phyloP scores from a whole-genome alignment of 1,140 invertebrate species.

The Apis mellifera region DNA sequence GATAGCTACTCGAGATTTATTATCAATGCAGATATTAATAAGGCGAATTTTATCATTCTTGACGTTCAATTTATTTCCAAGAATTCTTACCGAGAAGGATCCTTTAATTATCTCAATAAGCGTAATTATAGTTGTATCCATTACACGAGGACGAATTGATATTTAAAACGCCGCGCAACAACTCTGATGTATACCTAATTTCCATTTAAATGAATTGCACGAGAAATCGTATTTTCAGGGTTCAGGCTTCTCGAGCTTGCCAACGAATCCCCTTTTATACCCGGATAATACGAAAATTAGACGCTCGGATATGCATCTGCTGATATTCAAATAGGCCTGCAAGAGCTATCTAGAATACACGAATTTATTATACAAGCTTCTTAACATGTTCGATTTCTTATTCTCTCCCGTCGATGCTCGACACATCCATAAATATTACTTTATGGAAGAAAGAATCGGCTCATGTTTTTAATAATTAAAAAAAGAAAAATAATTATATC shows the following conservation, averaged over 20 bases:
- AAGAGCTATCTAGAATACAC: background rate
- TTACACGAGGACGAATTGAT: constrained; percentile 1
- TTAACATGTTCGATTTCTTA: too few species aligned
- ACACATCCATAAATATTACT: too few species aligned
- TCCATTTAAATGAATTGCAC: constrained; percentile 22
- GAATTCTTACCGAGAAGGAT: background rate
- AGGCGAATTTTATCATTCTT: background rate
- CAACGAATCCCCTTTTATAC: background rate
- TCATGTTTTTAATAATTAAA: too few species aligned
- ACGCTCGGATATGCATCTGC: background rate
- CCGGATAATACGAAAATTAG: constrained; percentile 3
- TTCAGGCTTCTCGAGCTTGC: background rate
- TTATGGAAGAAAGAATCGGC: too few species aligned
- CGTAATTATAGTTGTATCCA: constrained; percentile 1
- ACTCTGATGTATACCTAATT: constrained; percentile 17
- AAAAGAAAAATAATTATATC: too few species aligned
- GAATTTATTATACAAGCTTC: too few species aligned
- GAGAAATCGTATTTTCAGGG: background rate
- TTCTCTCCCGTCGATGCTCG: too few species aligned
- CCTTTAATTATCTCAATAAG: background rate
- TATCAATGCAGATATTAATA: background rate
- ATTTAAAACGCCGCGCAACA: constrained; percentile 2
- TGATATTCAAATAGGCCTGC: background rate
- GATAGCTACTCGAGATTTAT: background rate
- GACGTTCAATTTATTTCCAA: background rate